Percentiles rank a stretch among this genome's conserved stretches.
These are phyloP conservation scores for Tauraco erythrolophus DNA, from an alignment of 2,113 vertebrate species.

Conservation along the genomic window DNA sequence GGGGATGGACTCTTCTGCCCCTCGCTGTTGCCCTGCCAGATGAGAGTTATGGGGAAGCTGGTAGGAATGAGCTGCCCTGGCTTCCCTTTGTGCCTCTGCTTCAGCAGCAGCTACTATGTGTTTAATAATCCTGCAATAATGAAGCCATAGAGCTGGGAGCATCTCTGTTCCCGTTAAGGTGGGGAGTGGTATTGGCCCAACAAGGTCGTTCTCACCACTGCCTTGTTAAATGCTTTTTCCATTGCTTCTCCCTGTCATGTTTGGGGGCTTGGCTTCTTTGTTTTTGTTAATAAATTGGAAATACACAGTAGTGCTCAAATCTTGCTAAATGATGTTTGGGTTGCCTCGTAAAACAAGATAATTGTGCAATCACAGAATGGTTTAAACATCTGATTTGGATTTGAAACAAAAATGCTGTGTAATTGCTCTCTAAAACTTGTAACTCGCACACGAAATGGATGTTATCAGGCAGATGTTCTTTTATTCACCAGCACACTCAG, in stretches of 20 bases:
- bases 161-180: background rate
- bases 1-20: background rate
- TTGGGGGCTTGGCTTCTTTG: background rate
- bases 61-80: background rate
- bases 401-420: conserved; percentile 48
- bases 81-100: background rate
- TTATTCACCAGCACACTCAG: conserved; percentile 56
- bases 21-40: accelerated
- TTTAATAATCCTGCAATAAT: background rate
- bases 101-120: background rate
- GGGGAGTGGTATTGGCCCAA: background rate
- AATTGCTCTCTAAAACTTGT: conserved; percentile 63
- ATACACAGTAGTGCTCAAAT: conserved; percentile 37
- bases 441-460: conserved; percentile 47
- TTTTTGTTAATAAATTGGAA: conserved; percentile 42
- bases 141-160: background rate
- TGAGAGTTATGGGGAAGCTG: background rate
- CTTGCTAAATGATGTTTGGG: conserved; percentile 50
- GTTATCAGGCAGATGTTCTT: conserved; percentile 72
- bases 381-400: conserved; percentile 71
- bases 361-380: conserved; percentile 53
- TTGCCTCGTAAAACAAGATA: conserved; percentile 64
- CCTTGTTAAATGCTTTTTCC: background rate
- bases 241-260: background rate
- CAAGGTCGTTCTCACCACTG: background rate